Base-by-base conservation (phyloP, 2,797 vertebrate genomes). In the Acestrorhynchus altus region DNA sequence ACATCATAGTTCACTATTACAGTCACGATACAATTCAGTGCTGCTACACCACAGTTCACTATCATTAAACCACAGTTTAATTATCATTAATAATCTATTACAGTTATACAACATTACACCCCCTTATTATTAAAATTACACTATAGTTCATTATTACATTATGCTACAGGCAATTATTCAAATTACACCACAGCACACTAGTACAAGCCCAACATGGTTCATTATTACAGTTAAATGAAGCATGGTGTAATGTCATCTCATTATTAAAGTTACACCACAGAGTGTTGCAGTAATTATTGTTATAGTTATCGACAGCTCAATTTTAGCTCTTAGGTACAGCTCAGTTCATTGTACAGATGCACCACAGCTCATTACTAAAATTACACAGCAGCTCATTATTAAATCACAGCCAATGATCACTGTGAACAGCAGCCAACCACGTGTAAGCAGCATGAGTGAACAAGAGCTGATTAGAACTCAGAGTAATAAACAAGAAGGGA, bases 201-300 rank as follows among this genome's bases (percentile, higher is more conserved):
- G 22, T 22, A 24, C 3, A 16, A 1, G 18, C 59, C 60, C 54
- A 83, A 63, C 73, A 20, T 22, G 12, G 60, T 31, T 51, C 51
- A 77, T 47, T 22, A 20, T 22, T 20, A 52, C 8, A 52, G 18
- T n/a, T 52, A n/a, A n/a, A n/a, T 52, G 12, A 6, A 47, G 8
- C 13, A 13, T 15, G 12, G 40, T 10, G 4, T 42, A 42, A 16
- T 8, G 0, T 4, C 52, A 6, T 7, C 20, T 56, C 20, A 24
- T 24, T 20, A 12, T 56, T 60, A 66, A 56, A 72, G 59, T 64
- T 51, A 63, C 52, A 83, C 68, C 74, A n/a, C 35, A 24, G 57
- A n/a, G n/a, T 56, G 4, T 28, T 13, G 28, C 11, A 28, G 4
- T 28, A 8, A 54, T 24, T 9, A 54, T 12, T 56, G 5, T 8